Conservation (phyloP, 2,888 invertebrate genomes). For the Micoletzkya japonica region DNA sequence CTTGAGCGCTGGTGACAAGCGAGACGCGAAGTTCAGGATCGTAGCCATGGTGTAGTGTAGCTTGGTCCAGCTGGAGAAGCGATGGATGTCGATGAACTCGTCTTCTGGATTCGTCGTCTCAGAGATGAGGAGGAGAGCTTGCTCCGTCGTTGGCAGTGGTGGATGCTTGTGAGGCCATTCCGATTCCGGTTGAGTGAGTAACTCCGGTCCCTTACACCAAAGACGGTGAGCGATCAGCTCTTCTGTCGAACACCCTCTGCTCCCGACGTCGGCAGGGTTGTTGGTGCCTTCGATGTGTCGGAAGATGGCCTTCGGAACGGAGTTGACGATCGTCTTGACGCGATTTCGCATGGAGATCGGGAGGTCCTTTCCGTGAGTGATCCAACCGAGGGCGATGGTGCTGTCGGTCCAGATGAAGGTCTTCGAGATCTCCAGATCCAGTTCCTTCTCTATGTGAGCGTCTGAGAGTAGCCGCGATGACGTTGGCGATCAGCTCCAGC, state of each 20-base stretch:
- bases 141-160: neutral
- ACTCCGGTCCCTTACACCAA: slow-evolving; percentile 14
- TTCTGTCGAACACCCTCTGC: neutral
- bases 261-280: slow-evolving; percentile 10
- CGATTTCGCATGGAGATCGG: slow-evolving; percentile 21
- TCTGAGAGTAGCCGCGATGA: slow-evolving; percentile 22
- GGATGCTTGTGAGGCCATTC: slow-evolving; percentile 1
- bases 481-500: slow-evolving; percentile 32
- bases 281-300: neutral
- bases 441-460: neutral
- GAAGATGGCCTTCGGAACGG: slow-evolving; percentile 1
- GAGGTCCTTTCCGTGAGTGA: slow-evolving; percentile 8
- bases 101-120: neutral
- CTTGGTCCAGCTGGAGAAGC: neutral
- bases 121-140: neutral
- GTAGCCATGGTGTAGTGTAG: neutral
- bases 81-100: neutral
- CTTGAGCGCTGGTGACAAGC: neutral
- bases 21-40: neutral
- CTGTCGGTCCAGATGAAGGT: slow-evolving; percentile 33
- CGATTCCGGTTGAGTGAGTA: neutral
- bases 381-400: slow-evolving; percentile 17
- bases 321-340: neutral
- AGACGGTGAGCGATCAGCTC: neutral
- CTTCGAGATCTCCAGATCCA: slow-evolving; percentile 5